Evolutionary conservation across 2,888 invertebrate species (phyloP), one percentile per base, ranked within the genome.

Genomic region (Acanthococcus lagerstroemiae): DNA sequence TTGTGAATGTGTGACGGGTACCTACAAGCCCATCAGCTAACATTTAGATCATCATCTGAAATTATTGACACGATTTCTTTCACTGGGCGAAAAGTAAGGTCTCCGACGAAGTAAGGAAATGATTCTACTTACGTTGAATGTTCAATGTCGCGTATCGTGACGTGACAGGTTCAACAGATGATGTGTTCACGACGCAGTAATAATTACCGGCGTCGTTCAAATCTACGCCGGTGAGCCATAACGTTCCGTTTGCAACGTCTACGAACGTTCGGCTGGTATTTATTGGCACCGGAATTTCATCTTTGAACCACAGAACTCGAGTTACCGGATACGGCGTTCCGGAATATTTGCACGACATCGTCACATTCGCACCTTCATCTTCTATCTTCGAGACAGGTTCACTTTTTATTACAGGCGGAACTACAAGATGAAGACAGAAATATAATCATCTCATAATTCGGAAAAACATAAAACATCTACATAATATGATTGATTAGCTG

Each of bases 291-390:
- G 17, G 9, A n/a, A 27, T 4, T 4, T 60, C 27, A 60, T 60
- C 26, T 15, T 60, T 60, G 15, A 26, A 26, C 90, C 90, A 90
- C 57, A 80, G 80, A 3, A 84, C 80, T 24, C 77, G 77, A 4
- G 84, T 84, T 67, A 82, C 80, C 1, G 83, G 82, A 50, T 78
- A 72, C 9, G 80, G 80, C 69, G 78, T 77, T 1, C 78, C 79
- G 0, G 76, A 73, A 69, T 81, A 83, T n/a, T 78, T 77, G 73
- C 90, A 90, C n/a, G 77, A 79, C 68, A 90, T 77, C 4, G 80
- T 78, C 0, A 82, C 82, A 1, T 79, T 74, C 57, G 84, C 82
- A 55, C 84, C 86, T 75, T 90, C 90, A 72, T 85, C 81, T 12
- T 82, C 82, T 25, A 80, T 79, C 19, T 79, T 70, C 30, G 81